Evolutionary conservation across 2,113 vertebrate species (phyloP), one percentile per base, ranked within the genome.

Genomic region (Sapayoa aenigma): DNA sequence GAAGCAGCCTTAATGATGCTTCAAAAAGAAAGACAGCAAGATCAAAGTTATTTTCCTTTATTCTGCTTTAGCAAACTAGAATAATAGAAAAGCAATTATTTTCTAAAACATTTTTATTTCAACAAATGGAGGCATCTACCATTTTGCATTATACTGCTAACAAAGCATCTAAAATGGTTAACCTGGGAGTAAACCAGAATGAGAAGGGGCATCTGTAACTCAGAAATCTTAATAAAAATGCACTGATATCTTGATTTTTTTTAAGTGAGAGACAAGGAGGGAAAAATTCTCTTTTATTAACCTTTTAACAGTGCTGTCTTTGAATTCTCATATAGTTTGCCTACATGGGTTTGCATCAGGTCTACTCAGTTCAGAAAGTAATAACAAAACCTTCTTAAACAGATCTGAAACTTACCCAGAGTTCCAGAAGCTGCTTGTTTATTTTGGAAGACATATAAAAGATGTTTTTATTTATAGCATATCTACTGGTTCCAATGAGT

Each of bases 391-490:
- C 11, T 30, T 20, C 22, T 91, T 71, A 89, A 87, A 77, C 25
- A 75, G 50, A 12, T 19, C 47, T 89, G 60, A 65, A 87, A 68
- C 9, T 80, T 91, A 66, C 41, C 35, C 87, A 86, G 60, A 7
- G 50, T 67, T 78, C 41, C 87, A 80, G 53, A 42, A 95, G 35
- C 50, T 90, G 65, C 90, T 90, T 93, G 77, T 89, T 96, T 82
- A n/a, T 83, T 77, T 89, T 80, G 53, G 47, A 78, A 89, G 7
- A 41, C 19, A 60, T 47, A 63, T 59, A 79, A 5, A 9, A 33
- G 31, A 53, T 24, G 31, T 37, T 80, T 94, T 68, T 74, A 93
- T 82, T 90, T 91, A 53, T 41, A 78, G 18, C 9, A 35, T 63
- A 87, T 78, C 81, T 87, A 72, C 60, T 67, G 35, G 31, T 90